Evolutionary conservation across 2,113 vertebrate genomes (phyloP).

Genomic region (Stigmatopora argus): DNA sequence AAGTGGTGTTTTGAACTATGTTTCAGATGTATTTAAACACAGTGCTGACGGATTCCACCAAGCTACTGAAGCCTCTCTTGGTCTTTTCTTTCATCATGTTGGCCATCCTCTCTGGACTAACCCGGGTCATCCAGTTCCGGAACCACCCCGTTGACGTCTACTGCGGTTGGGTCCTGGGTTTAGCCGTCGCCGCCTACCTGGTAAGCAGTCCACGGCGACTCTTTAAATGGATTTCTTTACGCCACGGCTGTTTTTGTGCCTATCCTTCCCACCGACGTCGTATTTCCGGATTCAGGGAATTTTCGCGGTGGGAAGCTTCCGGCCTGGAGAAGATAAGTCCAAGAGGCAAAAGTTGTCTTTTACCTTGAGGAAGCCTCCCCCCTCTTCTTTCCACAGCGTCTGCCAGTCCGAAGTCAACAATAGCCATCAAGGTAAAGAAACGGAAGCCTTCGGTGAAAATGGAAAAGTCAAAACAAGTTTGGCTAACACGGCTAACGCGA

Average conservation of each 20-base stretch:
- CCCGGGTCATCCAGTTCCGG: constrained; percentile 93
- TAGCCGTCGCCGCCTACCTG: constrained; percentile 92
- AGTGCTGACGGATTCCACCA: constrained; percentile 90
- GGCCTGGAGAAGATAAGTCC: constrained; percentile 81
- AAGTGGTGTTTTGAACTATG: constrained; percentile 8
- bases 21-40: constrained; percentile 98
- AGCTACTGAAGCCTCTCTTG: constrained; percentile 92
- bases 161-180: constrained; percentile 91
- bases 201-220: constrained; percentile 70
- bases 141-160: constrained; percentile 97
- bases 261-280: background rate
- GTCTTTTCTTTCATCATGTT: constrained; percentile 94
- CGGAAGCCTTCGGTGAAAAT: background rate
- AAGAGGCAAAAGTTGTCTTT: constrained; percentile 50
- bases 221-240: too few relatives aligned
- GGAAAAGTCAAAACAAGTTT: background rate
- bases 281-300: constrained; percentile 72
- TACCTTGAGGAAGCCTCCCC: constrained; percentile 77
- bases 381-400: constrained; percentile 78
- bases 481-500: too few relatives aligned
- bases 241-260: background rate
- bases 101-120: constrained; percentile 90
- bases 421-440: constrained; percentile 52
- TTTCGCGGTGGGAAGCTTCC: constrained; percentile 90
- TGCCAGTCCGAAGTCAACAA: constrained; percentile 79